phyloP scores from a whole-genome alignment of 2,113 vertebrate species.

The Thryonomys swinderianus region DNA sequence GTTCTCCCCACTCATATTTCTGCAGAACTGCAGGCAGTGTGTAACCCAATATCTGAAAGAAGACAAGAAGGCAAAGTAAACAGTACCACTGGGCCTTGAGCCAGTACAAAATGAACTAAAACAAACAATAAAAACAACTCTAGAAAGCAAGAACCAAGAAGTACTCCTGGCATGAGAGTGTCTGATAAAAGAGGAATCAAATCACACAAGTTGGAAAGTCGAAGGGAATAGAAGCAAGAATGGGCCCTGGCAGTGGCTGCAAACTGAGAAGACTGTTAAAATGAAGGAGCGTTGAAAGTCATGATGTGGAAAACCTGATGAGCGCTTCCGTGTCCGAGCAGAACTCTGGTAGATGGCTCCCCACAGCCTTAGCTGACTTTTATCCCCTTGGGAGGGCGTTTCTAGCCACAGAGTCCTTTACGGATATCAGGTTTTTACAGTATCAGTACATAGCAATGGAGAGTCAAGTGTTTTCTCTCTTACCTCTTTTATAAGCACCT shows the following conservation, averaged over 20 bases:
- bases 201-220: neutral
- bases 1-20: neutral
- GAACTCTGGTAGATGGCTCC: neutral
- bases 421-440: neutral
- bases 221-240: neutral
- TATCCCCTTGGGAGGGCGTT: neutral
- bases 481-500: neutral
- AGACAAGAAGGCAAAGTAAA: neutral
- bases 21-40: neutral
- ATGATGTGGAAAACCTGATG: neutral
- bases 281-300: neutral
- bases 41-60: neutral
- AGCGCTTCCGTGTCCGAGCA: neutral
- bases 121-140: neutral
- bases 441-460: neutral
- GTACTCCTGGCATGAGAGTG: neutral
- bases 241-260: neutral
- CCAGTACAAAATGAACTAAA: neutral
- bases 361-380: neutral
- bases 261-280: neutral
- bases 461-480: neutral
- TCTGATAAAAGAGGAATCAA: slow-evolving; percentile 9
- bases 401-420: neutral
- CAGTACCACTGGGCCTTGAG: neutral
- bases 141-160: neutral